Conservation (phyloP, 2,113 vertebrate species). For the Mobula birostris region DNA sequence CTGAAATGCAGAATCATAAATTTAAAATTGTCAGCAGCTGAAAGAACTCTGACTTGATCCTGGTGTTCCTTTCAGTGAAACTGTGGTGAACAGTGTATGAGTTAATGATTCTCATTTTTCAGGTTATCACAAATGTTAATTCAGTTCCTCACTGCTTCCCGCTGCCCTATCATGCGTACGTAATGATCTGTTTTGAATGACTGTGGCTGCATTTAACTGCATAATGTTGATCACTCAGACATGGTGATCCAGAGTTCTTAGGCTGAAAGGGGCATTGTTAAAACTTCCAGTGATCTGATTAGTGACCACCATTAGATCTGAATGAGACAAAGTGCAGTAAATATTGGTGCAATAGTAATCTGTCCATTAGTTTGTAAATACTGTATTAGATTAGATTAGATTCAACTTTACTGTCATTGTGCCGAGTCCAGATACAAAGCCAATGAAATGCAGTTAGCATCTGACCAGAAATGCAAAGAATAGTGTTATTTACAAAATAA, state of each 20-base stretch:
- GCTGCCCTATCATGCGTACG: too few species aligned
- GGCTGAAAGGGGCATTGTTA: not conserved
- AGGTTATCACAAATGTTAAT: not conserved
- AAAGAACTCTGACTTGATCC: not conserved
- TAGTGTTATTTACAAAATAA: too few species aligned
- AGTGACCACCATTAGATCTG: not conserved
- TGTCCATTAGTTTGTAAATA: not conserved
- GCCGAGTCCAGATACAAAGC: too few species aligned
- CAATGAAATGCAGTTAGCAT: too few species aligned
- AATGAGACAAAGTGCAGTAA: not conserved
- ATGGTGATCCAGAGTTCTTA: not conserved
- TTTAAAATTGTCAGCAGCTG: not conserved
- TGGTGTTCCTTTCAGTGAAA: not conserved
- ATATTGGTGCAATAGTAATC: not conserved
- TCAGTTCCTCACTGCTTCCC: not conserved
- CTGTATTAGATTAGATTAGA: not conserved
- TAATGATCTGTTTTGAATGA: too few species aligned
- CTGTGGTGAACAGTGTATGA: not conserved
- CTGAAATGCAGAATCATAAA: not conserved
- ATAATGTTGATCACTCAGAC: not conserved
- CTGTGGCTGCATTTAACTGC: too few species aligned
- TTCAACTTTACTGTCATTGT: too few species aligned
- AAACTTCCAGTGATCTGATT: too few species aligned
- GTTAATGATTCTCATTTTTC: not conserved
- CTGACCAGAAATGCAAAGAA: too few species aligned